Base-by-base conservation (phyloP, 2,888 invertebrate species). In the Rugalucina vietnamica region DNA sequence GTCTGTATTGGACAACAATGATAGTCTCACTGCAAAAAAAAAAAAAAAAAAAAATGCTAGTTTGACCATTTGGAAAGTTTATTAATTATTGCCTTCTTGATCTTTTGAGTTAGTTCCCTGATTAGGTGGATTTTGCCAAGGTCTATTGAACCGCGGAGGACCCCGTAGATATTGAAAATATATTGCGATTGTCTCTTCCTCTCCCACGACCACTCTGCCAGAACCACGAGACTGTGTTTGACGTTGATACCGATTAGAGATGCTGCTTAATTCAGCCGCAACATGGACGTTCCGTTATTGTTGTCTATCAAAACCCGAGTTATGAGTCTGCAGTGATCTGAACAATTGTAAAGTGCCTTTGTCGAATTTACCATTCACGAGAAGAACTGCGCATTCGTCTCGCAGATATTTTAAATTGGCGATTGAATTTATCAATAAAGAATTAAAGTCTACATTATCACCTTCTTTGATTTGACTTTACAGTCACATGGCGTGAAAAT, bases 271-370 rank as follows among this genome's bases (percentile, higher is more conserved):
- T 36, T 69, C 69, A 34, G 69, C 69, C n/a, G 69, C 29, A 5
- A 69, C 36, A 14, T 32, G 69, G 5, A 69, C 69, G 21, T 69
- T 69, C 21, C 29, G 69, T 12, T 27, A 27, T 5, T 18, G 5
- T 69, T 69, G 27, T 27, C 69, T 71, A 37, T 71, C 27, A 71
- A 36, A 71, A 36, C 71, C 71, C 10, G 71, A 71, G n/a, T 71
- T 71, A 37, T 71, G 37, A 5, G n/a, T 71, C 29, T 71, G 71
- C n/a, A 71, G 71, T 8, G 71, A 8, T 14, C 43, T 34, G 71
- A 71, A 71, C 21, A 71, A 71, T 36, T 71, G 34, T 36, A 37
- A 71, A 36, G 71, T 71, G 12, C n/a, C 12, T 8, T 60, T 71
- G 29, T 69, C 69, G n/a, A 8, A 54, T 18, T 8, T 18, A 43